Percentiles rank a stretch among this genome's conserved stretches.
Evolutionary conservation across 2,888 invertebrate species (phyloP).

Genomic region (Drosophila leonis): DNA sequence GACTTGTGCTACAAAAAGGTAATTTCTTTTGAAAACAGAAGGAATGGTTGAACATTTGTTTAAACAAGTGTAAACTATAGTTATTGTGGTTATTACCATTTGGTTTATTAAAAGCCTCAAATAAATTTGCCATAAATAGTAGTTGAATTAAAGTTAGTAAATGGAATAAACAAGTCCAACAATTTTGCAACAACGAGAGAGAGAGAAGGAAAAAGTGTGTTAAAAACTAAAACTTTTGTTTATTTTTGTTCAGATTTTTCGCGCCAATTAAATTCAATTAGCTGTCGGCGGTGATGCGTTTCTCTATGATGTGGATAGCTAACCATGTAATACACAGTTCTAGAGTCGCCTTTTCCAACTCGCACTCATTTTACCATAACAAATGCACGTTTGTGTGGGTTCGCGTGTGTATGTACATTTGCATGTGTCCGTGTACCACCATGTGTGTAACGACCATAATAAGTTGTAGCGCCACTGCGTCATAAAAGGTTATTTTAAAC

Average conservation of each 20-base stretch:
- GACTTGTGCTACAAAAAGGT: too few relatives aligned
- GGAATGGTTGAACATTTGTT: not conserved
- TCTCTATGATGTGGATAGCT: conserved; percentile 53
- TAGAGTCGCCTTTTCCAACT: not conserved
- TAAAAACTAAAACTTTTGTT: conserved; percentile 54
- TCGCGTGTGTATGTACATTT: not conserved
- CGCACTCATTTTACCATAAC: conserved; percentile 4
- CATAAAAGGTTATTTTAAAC: conserved; percentile 78
- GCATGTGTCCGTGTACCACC: conserved; percentile 25
- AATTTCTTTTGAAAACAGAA: too few relatives aligned
- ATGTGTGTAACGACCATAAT: conserved; percentile 49
- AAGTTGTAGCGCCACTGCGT: conserved; percentile 67
- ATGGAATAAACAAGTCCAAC: conserved; percentile 74
- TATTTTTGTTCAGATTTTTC: conserved; percentile 66
- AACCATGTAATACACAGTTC: conserved; percentile 13
- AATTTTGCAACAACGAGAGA: conserved; percentile 62
- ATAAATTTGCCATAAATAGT: conserved; percentile 55
- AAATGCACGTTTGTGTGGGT: not conserved
- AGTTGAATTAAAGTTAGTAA: conserved; percentile 60
- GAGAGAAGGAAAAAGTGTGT: conserved; percentile 21
- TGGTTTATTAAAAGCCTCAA: conserved; percentile 58
- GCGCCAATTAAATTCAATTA: conserved; percentile 79
- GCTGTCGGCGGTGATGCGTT: conserved; percentile 61
- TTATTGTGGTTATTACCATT: conserved; percentile 16
- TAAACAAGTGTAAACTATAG: not conserved